Conservation (phyloP, 2,888 invertebrate species). For the Glaucopsyche alexis region DNA sequence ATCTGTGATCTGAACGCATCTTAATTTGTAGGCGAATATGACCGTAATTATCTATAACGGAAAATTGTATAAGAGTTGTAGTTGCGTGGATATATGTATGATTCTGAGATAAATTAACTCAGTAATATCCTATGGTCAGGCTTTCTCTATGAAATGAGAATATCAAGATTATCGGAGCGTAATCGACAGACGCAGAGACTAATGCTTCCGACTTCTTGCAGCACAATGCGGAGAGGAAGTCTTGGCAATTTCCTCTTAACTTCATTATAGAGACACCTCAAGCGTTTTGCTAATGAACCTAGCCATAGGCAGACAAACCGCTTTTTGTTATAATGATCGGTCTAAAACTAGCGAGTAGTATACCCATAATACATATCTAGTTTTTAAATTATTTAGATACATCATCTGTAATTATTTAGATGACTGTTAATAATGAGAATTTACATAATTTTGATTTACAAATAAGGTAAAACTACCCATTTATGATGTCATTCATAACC, state of each 20-base stretch:
- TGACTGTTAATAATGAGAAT: background rate
- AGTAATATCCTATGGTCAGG: slow-evolving; percentile 44
- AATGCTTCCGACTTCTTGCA: slow-evolving; percentile 58
- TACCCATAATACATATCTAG: background rate
- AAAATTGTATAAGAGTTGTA: slow-evolving; percentile 17
- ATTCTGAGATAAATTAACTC: slow-evolving; percentile 35
- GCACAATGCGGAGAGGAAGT: slow-evolving; percentile 52
- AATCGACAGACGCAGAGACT: slow-evolving; percentile 60
- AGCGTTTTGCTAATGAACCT: slow-evolving; percentile 17
- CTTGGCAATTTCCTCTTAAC: slow-evolving; percentile 42
- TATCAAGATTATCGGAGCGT: slow-evolving; percentile 63
- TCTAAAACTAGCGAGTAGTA: background rate
- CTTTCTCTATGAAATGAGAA: slow-evolving; percentile 67
- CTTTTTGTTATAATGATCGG: background rate
- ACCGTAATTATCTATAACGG: background rate
- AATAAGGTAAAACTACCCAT: background rate
- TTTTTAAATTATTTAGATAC: no score
- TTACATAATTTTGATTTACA: background rate
- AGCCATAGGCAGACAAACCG: background rate
- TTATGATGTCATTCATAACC: background rate
- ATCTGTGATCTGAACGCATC: background rate
- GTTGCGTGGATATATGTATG: slow-evolving; percentile 18
- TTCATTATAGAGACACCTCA: slow-evolving; percentile 3
- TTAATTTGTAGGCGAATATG: slow-evolving; percentile 2
- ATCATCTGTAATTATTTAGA: background rate